Conservation (phyloP, 2,888 invertebrate genomes). For the Luperina nickerlii region DNA sequence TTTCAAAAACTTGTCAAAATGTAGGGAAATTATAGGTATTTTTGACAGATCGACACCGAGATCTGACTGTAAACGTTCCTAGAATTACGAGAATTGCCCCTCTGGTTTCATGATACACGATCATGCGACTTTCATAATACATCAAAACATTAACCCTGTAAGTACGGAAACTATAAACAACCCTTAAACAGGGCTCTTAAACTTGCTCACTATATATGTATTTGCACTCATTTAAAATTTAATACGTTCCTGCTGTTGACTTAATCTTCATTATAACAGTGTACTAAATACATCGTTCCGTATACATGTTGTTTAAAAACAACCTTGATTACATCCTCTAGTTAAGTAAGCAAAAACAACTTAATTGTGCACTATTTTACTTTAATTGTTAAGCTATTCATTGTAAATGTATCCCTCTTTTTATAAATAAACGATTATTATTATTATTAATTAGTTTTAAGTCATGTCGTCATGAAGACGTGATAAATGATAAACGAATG, state of each 20-base stretch:
- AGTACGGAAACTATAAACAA: slow-evolving; percentile 9
- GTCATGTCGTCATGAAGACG: slow-evolving; percentile 7
- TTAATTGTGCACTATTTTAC: too few relatives aligned
- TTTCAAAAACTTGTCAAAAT: too few relatives aligned
- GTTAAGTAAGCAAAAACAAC: slow-evolving; percentile 2
- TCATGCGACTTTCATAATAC: not conserved
- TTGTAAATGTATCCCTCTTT: too few relatives aligned
- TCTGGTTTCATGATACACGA: not conserved
- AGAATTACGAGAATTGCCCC: too few relatives aligned
- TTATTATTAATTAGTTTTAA: slow-evolving; percentile 42
- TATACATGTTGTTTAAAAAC: slow-evolving; percentile 31
- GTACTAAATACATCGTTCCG: slow-evolving; percentile 14
- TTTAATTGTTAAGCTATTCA: too few relatives aligned
- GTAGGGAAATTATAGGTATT: too few relatives aligned
- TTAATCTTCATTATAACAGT: slow-evolving; percentile 35
- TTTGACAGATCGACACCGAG: not conserved
- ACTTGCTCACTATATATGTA: slow-evolving; percentile 27
- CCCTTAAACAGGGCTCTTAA: not conserved
- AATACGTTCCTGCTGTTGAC: slow-evolving; percentile 31
- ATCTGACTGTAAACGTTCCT: too few relatives aligned
- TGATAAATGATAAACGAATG: too few relatives aligned
- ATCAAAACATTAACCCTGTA: slow-evolving; percentile 1
- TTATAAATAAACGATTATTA: too few relatives aligned
- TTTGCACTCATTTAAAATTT: slow-evolving; percentile 49
- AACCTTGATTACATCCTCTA: slow-evolving; percentile 4